These are phyloP conservation scores for Zaprionus gabonicus DNA, from an alignment of 1,140 invertebrate species.

Conservation along the genomic window DNA sequence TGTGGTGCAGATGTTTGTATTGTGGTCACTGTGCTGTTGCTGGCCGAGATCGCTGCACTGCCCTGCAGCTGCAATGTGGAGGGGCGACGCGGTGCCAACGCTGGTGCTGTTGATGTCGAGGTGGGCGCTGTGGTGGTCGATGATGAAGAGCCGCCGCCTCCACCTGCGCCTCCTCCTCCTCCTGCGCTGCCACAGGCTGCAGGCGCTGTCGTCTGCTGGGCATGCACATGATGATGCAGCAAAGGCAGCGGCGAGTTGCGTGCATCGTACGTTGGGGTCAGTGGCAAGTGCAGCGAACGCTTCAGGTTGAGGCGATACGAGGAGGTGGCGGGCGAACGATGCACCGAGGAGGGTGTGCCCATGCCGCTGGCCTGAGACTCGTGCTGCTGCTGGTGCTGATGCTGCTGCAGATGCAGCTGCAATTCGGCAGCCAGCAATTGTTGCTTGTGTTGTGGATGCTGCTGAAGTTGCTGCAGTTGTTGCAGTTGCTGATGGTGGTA, in stretches of 20 bases:
- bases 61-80: constrained; percentile 74
- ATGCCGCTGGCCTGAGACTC: constrained; percentile 54
- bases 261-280: constrained; percentile 79
- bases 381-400: constrained; percentile 47
- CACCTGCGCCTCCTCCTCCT: constrained; percentile 24
- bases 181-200: constrained; percentile 31
- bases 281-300: constrained; percentile 77
- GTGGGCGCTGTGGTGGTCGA: constrained; percentile 64
- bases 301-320: constrained; percentile 78
- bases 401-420: constrained; percentile 45
- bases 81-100: constrained; percentile 70
- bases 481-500: constrained; percentile 50
- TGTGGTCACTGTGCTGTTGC: constrained; percentile 69
- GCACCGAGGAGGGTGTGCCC: constrained; percentile 61
- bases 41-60: constrained; percentile 64
- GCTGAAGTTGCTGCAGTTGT: constrained; percentile 33
- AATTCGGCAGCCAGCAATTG: constrained; percentile 43
- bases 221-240: constrained; percentile 74
- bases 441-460: constrained; percentile 46
- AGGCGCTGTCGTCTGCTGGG: constrained; percentile 63
- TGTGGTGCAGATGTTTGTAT: constrained; percentile 72
- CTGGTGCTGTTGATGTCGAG: constrained; percentile 59
- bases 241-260: constrained; percentile 80
- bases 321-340: constrained; percentile 75
- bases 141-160: constrained; percentile 46